Percentiles rank a stretch among this genome's conserved stretches.
Conservation (phyloP, 2,797 vertebrate genomes). For the Babyrousa celebensis region DNA sequence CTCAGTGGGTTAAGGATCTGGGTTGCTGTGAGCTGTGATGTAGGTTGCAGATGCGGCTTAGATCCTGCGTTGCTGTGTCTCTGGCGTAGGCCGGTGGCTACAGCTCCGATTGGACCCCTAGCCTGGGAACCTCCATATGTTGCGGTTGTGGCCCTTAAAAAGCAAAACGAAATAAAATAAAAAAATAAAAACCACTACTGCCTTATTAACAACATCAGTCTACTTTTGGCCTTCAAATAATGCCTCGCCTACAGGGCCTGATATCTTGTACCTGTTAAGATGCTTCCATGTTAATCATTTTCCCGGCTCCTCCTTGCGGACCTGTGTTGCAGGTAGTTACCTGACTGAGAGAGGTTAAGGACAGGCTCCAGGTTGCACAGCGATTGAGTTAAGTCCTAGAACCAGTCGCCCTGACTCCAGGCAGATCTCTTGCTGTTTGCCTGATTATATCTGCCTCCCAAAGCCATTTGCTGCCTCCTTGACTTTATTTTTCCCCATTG, state of each 20-base stretch:
- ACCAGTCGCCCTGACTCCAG: not conserved
- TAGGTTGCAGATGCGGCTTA: too few species aligned
- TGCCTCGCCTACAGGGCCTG: not conserved
- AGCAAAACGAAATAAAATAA: not conserved
- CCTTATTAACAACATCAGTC: not conserved
- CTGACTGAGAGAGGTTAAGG: not conserved
- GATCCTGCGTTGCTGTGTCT: too few species aligned
- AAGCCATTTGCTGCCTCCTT: not conserved
- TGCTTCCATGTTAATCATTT: not conserved
- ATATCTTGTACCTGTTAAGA: not conserved
- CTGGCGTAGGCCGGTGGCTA: too few species aligned
- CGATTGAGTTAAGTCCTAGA: not conserved
- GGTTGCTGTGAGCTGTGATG: too few species aligned
- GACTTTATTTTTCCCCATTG: not conserved
- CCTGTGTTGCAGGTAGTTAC: not conserved
- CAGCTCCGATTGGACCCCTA: too few species aligned
- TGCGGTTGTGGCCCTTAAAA: too few species aligned
- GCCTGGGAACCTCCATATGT: too few species aligned
- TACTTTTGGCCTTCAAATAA: not conserved
- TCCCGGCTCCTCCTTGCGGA: not conserved
- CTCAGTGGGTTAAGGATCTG: too few species aligned
- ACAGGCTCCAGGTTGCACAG: not conserved
- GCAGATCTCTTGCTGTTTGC: not conserved
- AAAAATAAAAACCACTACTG: slow-evolving; percentile 19
- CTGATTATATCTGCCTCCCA: not conserved